Evolutionary conservation across 2,888 invertebrate species (phyloP), one percentile per base, ranked within the genome.

Genomic region (Spisula subtruncata): DNA sequence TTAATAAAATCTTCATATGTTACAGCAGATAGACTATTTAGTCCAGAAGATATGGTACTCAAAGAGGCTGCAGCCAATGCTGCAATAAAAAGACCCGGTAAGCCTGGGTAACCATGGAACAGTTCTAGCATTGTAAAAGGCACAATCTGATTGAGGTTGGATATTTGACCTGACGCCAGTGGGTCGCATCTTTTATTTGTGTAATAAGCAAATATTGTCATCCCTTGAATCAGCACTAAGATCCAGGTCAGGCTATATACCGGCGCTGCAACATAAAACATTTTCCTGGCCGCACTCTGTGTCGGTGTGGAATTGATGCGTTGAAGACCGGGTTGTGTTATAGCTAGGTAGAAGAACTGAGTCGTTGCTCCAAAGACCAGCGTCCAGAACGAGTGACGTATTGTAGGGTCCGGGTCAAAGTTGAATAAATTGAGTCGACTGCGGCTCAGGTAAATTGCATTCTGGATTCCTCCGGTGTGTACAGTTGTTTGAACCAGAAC

Each of bases 1-100:
- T 87, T 87, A 41, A 91, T 91, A 71, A 91, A 79, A 66, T 91
- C 91, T 51, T n/a, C n/a, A n/a, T n/a, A n/a, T n/a, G n/a, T n/a
- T n/a, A n/a, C n/a, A n/a, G n/a, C n/a, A n/a, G n/a, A 81, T 25
- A 91, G 80, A 87, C 91, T 87, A 35, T 85, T 91, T 6, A 91
- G 66, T 18, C 91, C 85, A 29, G 91, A 91, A 0, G 91, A 91
- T n/a, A 91, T 56, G 12, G 91, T 89, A 79, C 91, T 91, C 90
- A n/a, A n/a, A n/a, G n/a, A n/a, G n/a, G n/a, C n/a, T n/a, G n/a
- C n/a, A n/a, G n/a, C n/a, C n/a, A n/a, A n/a, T n/a, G n/a, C n/a
- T n/a, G n/a, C n/a, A n/a, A n/a, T n/a, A n/a, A n/a, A n/a, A n/a
- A n/a, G n/a, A n/a, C n/a, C n/a, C n/a, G n/a, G n/a, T n/a, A n/a